A percentile compares a stretch with the other conserved stretches of the same genome.
Conservation (phyloP, 2,888 invertebrate species). For the Tachina fera region DNA sequence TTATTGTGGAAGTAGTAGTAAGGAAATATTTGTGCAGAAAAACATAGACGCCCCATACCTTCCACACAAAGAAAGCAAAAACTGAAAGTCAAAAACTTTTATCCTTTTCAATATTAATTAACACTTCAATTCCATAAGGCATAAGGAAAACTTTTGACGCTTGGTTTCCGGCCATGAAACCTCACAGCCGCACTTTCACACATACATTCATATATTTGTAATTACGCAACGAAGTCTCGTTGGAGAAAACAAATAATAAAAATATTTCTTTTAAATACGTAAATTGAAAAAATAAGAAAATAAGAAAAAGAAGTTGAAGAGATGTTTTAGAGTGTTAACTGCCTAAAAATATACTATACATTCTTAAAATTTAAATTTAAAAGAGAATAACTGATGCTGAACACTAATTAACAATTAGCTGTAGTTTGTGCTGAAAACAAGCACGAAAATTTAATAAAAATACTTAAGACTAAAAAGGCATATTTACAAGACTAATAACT, state of each 20-base stretch:
- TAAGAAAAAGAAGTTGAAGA: conserved; percentile 16
- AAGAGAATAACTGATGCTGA: conserved; percentile 70
- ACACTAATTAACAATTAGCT: conserved; percentile 81
- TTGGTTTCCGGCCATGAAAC: conserved; percentile 67
- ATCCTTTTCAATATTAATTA: conserved; percentile 82
- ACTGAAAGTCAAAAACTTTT: conserved; percentile 78
- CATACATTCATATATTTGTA: too few species aligned
- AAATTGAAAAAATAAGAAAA: conserved; percentile 4
- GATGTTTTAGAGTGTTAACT: conserved; percentile 41
- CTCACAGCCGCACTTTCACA: conserved; percentile 6
- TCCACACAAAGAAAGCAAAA: conserved; percentile 9
- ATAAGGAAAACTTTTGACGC: conserved; percentile 71
- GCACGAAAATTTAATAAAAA: conserved; percentile 33
- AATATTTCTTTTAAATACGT: conserved; percentile 7
- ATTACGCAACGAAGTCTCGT: conserved; percentile 16
- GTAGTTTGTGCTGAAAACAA: conserved; percentile 45
- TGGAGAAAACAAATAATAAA: conserved; percentile 10
- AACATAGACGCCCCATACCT: background rate
- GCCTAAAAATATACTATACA: conserved; percentile 65
- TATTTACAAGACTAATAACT: conserved; percentile 79
- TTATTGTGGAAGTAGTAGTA: conserved; percentile 2
- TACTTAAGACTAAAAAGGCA: conserved; percentile 69
- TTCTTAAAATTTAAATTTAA: conserved; percentile 55
- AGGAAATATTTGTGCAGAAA: background rate
- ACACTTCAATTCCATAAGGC: conserved; percentile 81